Conservation (phyloP, 1,140 invertebrate genomes). For the Battus philenor region DNA sequence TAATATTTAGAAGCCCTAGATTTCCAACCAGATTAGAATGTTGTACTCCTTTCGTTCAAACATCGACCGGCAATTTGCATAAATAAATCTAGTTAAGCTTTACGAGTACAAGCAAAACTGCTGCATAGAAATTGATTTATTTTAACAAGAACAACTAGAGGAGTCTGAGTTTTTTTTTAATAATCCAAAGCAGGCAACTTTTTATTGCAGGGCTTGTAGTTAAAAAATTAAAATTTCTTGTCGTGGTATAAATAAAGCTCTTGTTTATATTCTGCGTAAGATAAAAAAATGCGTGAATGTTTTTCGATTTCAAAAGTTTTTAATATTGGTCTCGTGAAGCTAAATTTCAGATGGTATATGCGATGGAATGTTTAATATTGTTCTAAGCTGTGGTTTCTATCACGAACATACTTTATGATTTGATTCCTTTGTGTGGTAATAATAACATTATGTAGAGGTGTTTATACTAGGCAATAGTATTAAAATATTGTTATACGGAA, state of each 20-base stretch:
- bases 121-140: constrained; percentile 14
- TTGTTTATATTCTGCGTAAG: too few species aligned
- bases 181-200: too few species aligned
- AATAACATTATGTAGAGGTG: too few species aligned
- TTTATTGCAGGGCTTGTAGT: too few species aligned
- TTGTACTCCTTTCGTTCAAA: constrained; percentile 15
- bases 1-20: constrained; percentile 24
- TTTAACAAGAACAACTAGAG: constrained; percentile 1
- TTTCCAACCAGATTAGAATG: constrained; percentile 19
- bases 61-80: constrained; percentile 16
- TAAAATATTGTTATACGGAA: too few species aligned
- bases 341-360: neutral
- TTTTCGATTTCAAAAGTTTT: too few species aligned
- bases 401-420: constrained; percentile 1
- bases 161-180: too few species aligned
- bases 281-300: too few species aligned
- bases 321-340: too few species aligned
- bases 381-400: constrained; percentile 7
- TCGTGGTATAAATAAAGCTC: too few species aligned
- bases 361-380: constrained; percentile 12
- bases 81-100: constrained; percentile 19
- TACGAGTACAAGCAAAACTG: constrained; percentile 10
- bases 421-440: constrained; percentile 1
- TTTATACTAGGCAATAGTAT: too few species aligned
- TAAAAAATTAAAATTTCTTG: too few species aligned